Evolutionary conservation across 1,140 invertebrate genomes (phyloP).

Genomic region (Euglossa dilemma): DNA sequence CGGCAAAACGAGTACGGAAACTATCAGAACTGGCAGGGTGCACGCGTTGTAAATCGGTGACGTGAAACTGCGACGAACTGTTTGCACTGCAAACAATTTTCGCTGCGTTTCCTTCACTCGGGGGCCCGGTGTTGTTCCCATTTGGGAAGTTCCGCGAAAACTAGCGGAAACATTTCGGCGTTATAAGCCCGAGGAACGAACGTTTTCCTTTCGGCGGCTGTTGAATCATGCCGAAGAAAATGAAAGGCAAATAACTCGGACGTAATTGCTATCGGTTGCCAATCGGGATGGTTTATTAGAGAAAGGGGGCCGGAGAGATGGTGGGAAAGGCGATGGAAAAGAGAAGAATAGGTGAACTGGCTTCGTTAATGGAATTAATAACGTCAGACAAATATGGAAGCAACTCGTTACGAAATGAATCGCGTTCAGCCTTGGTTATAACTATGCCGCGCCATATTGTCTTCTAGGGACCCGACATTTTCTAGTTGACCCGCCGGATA

Average conservation of each 20-base stretch:
- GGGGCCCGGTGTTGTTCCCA: neutral
- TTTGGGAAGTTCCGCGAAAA: neutral
- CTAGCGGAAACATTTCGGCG: neutral
- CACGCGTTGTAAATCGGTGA: neutral
- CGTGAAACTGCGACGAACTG: neutral
- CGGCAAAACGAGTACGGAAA: neutral
- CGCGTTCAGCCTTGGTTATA: neutral
- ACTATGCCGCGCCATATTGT: slow-evolving; percentile 4
- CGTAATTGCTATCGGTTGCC: neutral
- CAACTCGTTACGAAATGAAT: neutral
- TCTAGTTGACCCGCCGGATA: neutral
- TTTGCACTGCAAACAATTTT: neutral
- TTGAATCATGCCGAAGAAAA: neutral
- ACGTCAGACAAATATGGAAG: slow-evolving; percentile 2
- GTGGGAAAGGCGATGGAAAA: neutral
- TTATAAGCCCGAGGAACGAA: neutral
- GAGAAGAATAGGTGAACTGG: neutral
- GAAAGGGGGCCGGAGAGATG: neutral
- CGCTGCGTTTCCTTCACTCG: neutral
- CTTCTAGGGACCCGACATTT: neutral
- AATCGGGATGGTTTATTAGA: neutral
- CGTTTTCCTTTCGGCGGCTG: neutral
- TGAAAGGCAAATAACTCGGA: no score
- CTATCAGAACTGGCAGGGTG: neutral
- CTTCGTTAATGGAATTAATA: slow-evolving; percentile 9